Percentiles rank a stretch among this genome's conserved stretches.
Conservation (phyloP, 2,888 invertebrate species). For the Drosophila mayaguana region DNA sequence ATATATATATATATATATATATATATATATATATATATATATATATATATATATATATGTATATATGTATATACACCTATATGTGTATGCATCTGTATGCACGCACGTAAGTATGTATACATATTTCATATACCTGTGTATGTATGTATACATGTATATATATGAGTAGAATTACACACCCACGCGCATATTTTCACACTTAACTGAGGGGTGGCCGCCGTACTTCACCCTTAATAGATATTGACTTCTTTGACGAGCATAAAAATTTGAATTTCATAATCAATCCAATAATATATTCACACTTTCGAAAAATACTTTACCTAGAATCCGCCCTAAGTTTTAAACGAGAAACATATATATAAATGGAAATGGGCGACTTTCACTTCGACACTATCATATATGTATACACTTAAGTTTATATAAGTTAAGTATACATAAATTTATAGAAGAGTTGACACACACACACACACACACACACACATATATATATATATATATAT, state of each 20-base stretch:
- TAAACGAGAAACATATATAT: background rate
- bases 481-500: no score
- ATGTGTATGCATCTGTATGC: no score
- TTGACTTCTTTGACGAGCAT: background rate
- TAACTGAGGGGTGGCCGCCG: background rate
- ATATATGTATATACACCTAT: no score
- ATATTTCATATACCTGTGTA: background rate
- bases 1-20: no score
- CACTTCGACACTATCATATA: background rate
- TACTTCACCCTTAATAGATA: background rate
- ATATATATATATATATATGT: no score
- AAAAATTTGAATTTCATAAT: background rate
- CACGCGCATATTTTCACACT: background rate
- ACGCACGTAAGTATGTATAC: background rate
- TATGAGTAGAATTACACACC: background rate
- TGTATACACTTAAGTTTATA: no score
- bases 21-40: no score
- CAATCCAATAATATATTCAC: background rate
- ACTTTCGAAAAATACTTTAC: background rate
- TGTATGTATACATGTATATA: background rate
- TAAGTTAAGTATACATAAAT: no score
- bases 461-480: no score
- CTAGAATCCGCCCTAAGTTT: background rate
- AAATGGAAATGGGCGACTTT: background rate
- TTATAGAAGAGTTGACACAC: no score